A percentile compares a stretch with the other conserved stretches of the same genome.
Evolutionary conservation across 2,888 invertebrate species (phyloP).

Genomic region (Erpobdella octoculata): DNA sequence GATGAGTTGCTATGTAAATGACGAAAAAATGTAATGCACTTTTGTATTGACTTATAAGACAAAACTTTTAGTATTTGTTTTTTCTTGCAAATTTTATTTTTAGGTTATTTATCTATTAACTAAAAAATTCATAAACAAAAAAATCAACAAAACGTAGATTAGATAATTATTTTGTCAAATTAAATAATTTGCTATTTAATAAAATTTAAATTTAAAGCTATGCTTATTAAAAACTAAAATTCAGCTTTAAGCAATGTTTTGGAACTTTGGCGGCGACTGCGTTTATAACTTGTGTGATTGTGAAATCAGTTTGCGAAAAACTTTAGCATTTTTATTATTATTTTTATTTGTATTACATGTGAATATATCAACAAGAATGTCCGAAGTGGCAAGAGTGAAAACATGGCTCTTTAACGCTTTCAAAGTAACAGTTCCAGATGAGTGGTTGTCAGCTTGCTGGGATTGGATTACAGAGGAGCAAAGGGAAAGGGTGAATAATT

Average conservation of each 20-base stretch:
- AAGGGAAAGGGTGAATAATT: too few species aligned
- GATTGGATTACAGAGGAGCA: slow-evolving; percentile 44
- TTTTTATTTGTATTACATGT: not conserved
- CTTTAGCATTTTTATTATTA: not conserved
- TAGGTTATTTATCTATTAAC: not conserved
- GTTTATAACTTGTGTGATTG: too few species aligned
- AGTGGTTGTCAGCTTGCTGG: slow-evolving; percentile 48
- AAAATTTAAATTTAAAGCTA: too few species aligned
- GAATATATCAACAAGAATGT: not conserved
- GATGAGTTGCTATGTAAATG: slow-evolving; percentile 10
- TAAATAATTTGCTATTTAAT: not conserved
- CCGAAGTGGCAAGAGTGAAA: slow-evolving; percentile 4
- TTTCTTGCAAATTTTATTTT: too few species aligned
- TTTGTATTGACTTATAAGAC: too few species aligned
- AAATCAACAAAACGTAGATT: too few species aligned
- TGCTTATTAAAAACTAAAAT: too few species aligned
- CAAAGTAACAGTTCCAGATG: slow-evolving; percentile 38
- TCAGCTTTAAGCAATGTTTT: too few species aligned
- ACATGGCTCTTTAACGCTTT: slow-evolving; percentile 25
- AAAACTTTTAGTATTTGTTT: too few species aligned
- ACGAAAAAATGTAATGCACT: not conserved
- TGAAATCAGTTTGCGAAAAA: not conserved
- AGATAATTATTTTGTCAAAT: not conserved
- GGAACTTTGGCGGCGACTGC: too few species aligned
- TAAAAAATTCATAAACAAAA: not conserved